Evolutionary conservation across 2,797 vertebrate species (phyloP), one percentile per base, ranked within the genome.

Genomic region (Channallabes apus): DNA sequence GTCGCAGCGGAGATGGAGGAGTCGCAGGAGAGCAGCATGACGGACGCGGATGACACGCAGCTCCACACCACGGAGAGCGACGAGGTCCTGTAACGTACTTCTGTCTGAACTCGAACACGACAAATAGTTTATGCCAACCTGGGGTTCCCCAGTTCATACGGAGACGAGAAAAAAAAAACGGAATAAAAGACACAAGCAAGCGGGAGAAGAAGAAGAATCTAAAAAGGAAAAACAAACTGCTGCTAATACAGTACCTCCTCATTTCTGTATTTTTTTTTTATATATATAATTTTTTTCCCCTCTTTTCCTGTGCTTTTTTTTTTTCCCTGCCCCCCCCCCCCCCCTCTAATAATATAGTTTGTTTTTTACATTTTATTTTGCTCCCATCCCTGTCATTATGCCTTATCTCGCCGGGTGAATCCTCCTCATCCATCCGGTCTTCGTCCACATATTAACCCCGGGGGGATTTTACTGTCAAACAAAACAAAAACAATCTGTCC

Each of bases 21-120:
- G 87, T 97, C 96, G 73, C 96, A 97, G 87, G 96, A 99, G 92
- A 98, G 97, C 95, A 99, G 97, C 91, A 97, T 99, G 98, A 97
- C 97, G 0, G 98, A 99, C 18, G 98, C 97, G 0, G 98, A 99
- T 0, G 98, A 99, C 94, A 97, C 97, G 3, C 97, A 99, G 89
- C 97, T 99, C 82, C 98, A 99, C 87, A 97, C 98, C 2, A 97
- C 97, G 3, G 98, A 99, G 91, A 99, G 98, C 1, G 97, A 99
- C 64, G 98, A 99, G 46, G 93, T 95, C 88, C 97, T 98, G 93
- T 99, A 97, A 94, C 94, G 41, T 8, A 92, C 91, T 64, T 2
- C 1, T 80, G 78, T 80, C 85, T 86, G 88, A 86, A 88, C 88
- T 88, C 84, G 3, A 79, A 84, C 77, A 77, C 56, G 1, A 62